Conservation (phyloP, 1,140 invertebrate genomes). For the Drosophila oshimai region DNA sequence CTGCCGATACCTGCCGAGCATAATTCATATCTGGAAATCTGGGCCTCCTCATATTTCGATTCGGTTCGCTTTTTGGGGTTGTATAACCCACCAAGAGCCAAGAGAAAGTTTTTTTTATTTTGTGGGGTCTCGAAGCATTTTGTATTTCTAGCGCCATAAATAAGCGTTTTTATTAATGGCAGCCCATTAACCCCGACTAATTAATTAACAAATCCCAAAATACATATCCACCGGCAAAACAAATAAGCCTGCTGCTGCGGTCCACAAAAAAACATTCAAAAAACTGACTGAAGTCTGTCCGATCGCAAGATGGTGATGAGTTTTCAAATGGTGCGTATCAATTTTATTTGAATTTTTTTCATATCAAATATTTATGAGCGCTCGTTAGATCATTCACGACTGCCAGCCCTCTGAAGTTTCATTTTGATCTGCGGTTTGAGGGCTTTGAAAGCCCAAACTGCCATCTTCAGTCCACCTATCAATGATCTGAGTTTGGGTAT, state of each 20-base stretch:
- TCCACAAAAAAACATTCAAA: constrained; percentile 14
- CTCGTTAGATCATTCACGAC: constrained; percentile 69
- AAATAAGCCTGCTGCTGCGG: constrained; percentile 34
- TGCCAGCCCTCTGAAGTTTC: neutral
- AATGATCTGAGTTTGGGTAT: constrained; percentile 34
- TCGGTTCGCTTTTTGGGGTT: neutral
- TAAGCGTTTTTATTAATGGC: constrained; percentile 78
- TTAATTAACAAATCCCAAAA: constrained; percentile 68
- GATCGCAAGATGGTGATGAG: constrained; percentile 57
- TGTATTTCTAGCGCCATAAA: constrained; percentile 75
- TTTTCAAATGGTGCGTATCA: constrained; percentile 78
- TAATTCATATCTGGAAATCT: constrained; percentile 58
- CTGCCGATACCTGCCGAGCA: constrained; percentile 57
- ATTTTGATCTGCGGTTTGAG: neutral
- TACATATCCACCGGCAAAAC: constrained; percentile 54
- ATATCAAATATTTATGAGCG: constrained; percentile 76
- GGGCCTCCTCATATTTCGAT: constrained; percentile 20
- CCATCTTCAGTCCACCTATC: constrained; percentile 1
- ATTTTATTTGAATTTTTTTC: constrained; percentile 68
- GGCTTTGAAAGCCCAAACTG: neutral
- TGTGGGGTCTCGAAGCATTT: constrained; percentile 25
- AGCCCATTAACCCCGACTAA: constrained; percentile 76
- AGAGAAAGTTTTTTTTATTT: constrained; percentile 67
- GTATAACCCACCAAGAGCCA: too few relatives aligned
- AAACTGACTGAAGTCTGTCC: constrained; percentile 21